Percentiles rank a stretch among this genome's conserved stretches.
phyloP scores from a whole-genome alignment of 2,888 invertebrate genomes.

The Eupithecia vulgata region DNA sequence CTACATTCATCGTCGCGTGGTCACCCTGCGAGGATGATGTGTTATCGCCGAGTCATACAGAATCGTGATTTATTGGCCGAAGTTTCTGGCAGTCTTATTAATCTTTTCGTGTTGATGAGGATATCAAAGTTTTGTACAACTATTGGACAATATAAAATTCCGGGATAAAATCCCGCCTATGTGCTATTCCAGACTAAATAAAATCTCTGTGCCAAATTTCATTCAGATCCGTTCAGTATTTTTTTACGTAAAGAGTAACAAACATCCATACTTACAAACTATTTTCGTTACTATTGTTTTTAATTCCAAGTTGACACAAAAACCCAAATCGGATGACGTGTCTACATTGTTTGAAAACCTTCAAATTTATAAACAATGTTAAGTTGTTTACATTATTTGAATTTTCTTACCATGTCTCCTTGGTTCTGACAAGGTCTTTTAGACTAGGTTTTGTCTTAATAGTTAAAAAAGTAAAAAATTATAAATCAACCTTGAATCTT shows the following conservation, averaged over 20 bases:
- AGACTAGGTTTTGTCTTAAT: background rate
- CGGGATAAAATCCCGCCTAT: too few relatives aligned
- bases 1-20: conserved; percentile 31
- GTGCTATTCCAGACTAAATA: too few relatives aligned
- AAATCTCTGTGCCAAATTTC: too few relatives aligned
- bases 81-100: conserved; percentile 10
- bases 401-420: background rate
- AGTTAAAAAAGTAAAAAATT: background rate
- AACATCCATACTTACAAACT: too few relatives aligned
- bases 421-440: conserved; percentile 3
- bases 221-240: too few relatives aligned
- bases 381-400: background rate
- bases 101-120: background rate
- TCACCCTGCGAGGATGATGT: conserved; percentile 29
- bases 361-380: background rate
- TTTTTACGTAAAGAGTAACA: too few relatives aligned
- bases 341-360: background rate
- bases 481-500: too few relatives aligned
- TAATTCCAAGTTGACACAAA: background rate
- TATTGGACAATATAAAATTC: too few relatives aligned
- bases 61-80: conserved; percentile 32
- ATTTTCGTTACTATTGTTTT: too few relatives aligned
- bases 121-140: background rate
- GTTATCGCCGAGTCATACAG: conserved; percentile 24
- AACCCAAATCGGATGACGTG: too few relatives aligned